A percentile compares a stretch with the other conserved stretches of the same genome.
Evolutionary conservation across 2,888 invertebrate species (phyloP).

Genomic region (Nymphalis c-album): DNA sequence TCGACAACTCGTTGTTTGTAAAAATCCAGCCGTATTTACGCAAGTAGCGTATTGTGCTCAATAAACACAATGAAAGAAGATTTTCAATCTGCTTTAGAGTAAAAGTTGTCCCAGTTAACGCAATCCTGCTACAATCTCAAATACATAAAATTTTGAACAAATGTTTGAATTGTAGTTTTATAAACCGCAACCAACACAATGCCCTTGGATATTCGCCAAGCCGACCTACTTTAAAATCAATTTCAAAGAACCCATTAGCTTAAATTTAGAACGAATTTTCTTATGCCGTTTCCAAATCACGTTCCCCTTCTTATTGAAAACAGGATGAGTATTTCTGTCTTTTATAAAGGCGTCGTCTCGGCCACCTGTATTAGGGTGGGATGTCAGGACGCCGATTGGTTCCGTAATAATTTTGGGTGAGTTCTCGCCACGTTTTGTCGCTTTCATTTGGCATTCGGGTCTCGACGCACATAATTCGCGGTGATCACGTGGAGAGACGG

Average conservation of each 20-base stretch:
- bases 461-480: constrained; percentile 70
- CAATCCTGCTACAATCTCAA: too few species aligned
- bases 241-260: constrained; percentile 20
- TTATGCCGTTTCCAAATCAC: constrained; percentile 22
- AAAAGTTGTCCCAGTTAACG: too few species aligned
- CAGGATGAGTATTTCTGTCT: constrained; percentile 21
- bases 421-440: constrained; percentile 52
- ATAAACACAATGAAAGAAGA: too few species aligned
- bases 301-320: constrained; percentile 27
- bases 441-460: constrained; percentile 62
- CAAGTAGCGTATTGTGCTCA: too few species aligned
- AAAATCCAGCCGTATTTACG: too few species aligned
- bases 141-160: constrained; percentile 1
- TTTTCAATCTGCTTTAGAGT: too few species aligned
- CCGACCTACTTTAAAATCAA: constrained; percentile 28
- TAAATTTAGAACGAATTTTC: constrained; percentile 22
- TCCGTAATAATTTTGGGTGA: constrained; percentile 66
- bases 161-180: constrained; percentile 25
- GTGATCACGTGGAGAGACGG: constrained; percentile 60
- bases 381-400: constrained; percentile 55
- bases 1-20: too few species aligned
- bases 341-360: constrained; percentile 22
- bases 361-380: constrained; percentile 36
- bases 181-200: constrained; percentile 20
- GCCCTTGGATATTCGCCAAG: constrained; percentile 27